Evolutionary conservation across 2,888 invertebrate species (phyloP), one percentile per base, ranked within the genome.

Genomic region (Drosophila prolongata): DNA sequence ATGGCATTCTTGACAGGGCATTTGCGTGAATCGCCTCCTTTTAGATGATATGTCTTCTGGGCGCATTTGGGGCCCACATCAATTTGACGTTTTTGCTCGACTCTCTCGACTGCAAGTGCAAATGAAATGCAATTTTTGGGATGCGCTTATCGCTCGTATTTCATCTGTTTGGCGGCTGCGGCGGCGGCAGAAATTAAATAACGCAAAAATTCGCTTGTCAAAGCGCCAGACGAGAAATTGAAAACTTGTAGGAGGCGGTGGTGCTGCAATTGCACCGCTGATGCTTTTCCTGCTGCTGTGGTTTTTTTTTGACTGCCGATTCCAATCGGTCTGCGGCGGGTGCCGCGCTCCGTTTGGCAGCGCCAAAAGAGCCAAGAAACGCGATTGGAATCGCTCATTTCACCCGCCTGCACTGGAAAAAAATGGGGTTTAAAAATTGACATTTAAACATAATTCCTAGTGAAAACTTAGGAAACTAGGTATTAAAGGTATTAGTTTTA

Each of bases 261-360:
- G 65, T 40, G 53, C 49, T 43, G 62, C 62, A 49, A 19, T 46
- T 46, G 44, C 38, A 38, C 62, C 34, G n/a, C 47, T 16, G 57
- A 49, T 16, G 52, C 6, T 30, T 37, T 46, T 59, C 46, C 46
- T 42, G 62, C 42, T 35, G 49, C 19, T 59, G 44, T 5, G 11
- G 35, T 43, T 66, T 43, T 46, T 16, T 16, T 42, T 40, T 14
- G 62, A 61, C 62, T 62, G 65, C 80, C 74, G 89, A 88, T 85
- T 80, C 81, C 84, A 83, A 85, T 85, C 85, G 81, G 81, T 87
- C 87, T 87, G 69, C 50, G 58, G 72, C 60, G 79, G 67, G 74
- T 79, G 83, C 72, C 75, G 76, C 80, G 85, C 81, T 88, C 84
- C 89, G 89, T 87, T 86, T 88, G 89, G 79, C 89, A 79, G 76